Base-by-base conservation (phyloP, 2,888 invertebrate species). In the Rotaria socialis region DNA sequence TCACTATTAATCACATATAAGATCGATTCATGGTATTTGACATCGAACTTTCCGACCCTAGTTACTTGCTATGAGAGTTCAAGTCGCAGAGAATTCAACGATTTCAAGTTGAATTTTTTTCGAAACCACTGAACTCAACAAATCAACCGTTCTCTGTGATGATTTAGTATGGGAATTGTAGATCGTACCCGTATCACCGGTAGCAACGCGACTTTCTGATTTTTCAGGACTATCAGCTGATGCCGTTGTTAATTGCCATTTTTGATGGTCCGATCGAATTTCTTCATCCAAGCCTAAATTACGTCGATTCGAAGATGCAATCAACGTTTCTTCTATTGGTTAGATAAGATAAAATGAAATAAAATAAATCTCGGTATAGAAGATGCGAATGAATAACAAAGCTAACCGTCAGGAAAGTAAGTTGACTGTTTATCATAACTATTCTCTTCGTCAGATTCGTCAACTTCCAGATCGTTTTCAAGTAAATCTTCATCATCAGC, bases 401-500 rank as follows among this genome's bases (percentile, higher is more conserved):
- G 35, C 19, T 4, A 67, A 67, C 67, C 67, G 35, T 67, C 35
- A 2, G 10, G 67, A 67, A 19, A 67, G 35, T 80, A 14, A 80
- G 47, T 22, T 5, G 47, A 8, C 47, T n/a, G 80, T 47, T 80
- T 80, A 5, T 10, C 47, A 80, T 80, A 47, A 24, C 7, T 4
- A 47, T 80, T 47, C 22, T 80, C 80, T 3, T 80, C 80, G 47
- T 47, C 47, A 8, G 80, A 80, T 4, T 43, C 43, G 14, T 80
- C 80, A 80, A 80, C 80, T 80, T 43, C 47, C 11, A 80, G 47
- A 80, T 80, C 80, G 47, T 80, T 80, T 58, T 86, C 86, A 52
- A 85, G 41, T 41, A 85, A 43, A 50, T 86, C 74, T 47, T 60
- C 47, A 56, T 55, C 55, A 84, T 85, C 85, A 41, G 85, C 85